Conservation (phyloP, 2,888 invertebrate species). For the Drosophila setosimentum region DNA sequence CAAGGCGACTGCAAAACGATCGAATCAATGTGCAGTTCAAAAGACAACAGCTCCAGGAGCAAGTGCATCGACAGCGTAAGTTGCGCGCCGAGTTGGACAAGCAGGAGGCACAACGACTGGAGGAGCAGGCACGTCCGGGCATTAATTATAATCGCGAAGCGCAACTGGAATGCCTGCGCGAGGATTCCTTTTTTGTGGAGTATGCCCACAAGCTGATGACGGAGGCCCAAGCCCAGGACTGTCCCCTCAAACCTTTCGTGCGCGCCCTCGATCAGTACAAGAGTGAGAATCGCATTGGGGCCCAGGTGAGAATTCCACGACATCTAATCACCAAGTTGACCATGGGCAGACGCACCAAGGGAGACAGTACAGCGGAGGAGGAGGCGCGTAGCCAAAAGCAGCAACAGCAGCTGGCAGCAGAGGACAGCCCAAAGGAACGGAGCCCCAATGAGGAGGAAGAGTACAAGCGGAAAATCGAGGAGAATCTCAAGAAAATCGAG, state of each 20-base stretch:
- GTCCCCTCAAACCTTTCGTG: conserved; percentile 76
- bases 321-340: conserved; percentile 80
- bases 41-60: conserved; percentile 52
- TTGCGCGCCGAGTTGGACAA: conserved; percentile 58
- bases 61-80: conserved; percentile 46
- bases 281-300: conserved; percentile 74
- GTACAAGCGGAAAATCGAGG: conserved; percentile 37
- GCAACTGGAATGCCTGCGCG: conserved; percentile 69
- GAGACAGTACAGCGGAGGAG: conserved; percentile 55
- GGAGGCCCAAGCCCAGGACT: conserved; percentile 62
- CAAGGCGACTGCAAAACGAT: conserved; percentile 77
- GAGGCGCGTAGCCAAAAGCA: neutral
- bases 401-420: neutral
- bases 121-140: conserved; percentile 64
- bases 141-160: conserved; percentile 65
- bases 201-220: conserved; percentile 68
- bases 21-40: conserved; percentile 60
- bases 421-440: conserved; percentile 7
- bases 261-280: conserved; percentile 77
- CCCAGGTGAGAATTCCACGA: conserved; percentile 65
- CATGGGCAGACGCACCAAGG: conserved; percentile 70
- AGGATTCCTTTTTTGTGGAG: conserved; percentile 67
- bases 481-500: conserved; percentile 62
- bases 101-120: conserved; percentile 66
- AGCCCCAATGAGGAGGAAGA: conserved; percentile 36